phyloP scores from a whole-genome alignment of 2,113 vertebrate genomes.

The Oreotrochilus melanogaster region DNA sequence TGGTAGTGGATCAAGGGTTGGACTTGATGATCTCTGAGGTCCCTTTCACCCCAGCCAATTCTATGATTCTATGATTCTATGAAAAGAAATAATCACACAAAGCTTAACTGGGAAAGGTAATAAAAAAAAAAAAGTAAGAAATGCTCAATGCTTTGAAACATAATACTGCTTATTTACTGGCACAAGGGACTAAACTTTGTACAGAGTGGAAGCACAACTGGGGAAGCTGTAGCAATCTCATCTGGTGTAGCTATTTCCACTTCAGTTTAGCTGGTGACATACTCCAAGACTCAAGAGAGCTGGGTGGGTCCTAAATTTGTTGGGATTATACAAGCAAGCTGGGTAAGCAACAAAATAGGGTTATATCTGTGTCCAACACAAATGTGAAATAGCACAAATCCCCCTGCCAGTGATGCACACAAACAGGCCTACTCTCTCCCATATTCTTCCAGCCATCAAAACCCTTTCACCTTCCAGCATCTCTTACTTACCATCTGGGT shows the following conservation, averaged over 20 bases:
- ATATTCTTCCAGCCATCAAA: not conserved
- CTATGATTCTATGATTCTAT: no score
- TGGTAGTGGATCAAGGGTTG: no score
- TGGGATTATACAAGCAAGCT: not conserved
- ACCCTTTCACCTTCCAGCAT: not conserved
- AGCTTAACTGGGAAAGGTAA: not conserved
- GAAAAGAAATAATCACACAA: not conserved
- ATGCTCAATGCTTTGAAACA: not conserved
- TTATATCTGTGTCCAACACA: not conserved
- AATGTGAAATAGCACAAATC: not conserved
- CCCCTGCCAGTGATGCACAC: not conserved
- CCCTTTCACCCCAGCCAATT: no score
- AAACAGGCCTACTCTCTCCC: not conserved
- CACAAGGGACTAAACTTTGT: not conserved
- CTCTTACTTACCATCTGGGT: constrained; percentile 90
- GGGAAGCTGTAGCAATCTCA: not conserved
- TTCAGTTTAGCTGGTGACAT: not conserved
- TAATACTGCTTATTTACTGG: not conserved
- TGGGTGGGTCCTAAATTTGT: not conserved
- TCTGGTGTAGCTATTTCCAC: not conserved
- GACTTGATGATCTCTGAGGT: no score
- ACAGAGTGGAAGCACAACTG: not conserved
- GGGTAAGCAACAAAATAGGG: not conserved
- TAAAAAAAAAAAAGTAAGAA: not conserved
- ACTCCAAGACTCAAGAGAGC: not conserved